Conservation (phyloP, 2,113 vertebrate genomes). For the Clupea harengus region DNA sequence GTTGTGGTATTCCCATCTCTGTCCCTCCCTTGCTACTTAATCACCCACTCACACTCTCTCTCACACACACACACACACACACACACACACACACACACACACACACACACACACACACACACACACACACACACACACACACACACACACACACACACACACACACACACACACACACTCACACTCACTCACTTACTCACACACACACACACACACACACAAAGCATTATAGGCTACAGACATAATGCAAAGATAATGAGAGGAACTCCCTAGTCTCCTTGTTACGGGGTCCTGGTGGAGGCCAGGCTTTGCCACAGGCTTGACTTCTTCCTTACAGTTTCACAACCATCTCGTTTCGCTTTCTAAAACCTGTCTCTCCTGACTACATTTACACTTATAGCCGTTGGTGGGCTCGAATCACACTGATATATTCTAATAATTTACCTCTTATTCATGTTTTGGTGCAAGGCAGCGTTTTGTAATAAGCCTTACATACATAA, state of each 20-base stretch:
- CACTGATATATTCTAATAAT: conserved; percentile 9
- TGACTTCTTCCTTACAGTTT: background rate
- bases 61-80: background rate
- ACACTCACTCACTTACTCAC: background rate
- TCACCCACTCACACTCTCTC: background rate
- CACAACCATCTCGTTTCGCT: background rate
- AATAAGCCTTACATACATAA: conserved; percentile 1
- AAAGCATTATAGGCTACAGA: background rate
- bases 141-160: background rate
- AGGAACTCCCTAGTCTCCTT: background rate
- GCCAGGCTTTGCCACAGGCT: background rate
- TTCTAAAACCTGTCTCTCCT: background rate
- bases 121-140: background rate
- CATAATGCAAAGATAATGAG: conserved; percentile 10
- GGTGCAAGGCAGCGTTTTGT: background rate
- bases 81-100: background rate
- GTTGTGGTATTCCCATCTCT: background rate
- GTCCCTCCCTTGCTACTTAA: background rate
- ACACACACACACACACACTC: background rate
- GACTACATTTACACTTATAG: background rate
- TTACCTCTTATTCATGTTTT: conserved; percentile 10
- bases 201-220: background rate
- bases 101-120: background rate
- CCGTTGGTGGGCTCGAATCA: background rate
- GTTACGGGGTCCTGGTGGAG: background rate